phyloP scores from a whole-genome alignment of 2,113 vertebrate species.

The Cyprinodon tularosa region DNA sequence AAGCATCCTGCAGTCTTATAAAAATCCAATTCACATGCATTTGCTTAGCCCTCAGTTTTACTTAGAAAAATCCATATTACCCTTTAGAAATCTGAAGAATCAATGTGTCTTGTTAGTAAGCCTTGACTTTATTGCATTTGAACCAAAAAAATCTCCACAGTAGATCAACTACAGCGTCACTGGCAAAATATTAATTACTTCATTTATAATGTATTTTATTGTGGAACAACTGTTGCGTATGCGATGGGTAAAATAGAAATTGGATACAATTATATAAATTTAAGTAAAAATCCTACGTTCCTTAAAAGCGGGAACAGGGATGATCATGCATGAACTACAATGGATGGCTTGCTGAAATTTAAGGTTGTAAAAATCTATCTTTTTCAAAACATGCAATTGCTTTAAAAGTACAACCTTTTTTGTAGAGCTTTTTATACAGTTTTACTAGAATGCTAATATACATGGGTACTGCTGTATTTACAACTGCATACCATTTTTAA shows the following conservation, averaged over 20 bases:
- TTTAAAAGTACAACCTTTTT: too few species aligned
- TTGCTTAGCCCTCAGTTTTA: slow-evolving; percentile 8
- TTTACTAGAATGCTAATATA: too few species aligned
- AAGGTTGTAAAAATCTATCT: too few species aligned
- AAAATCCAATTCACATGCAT: slow-evolving; percentile 29
- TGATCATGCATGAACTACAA: background rate
- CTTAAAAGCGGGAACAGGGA: background rate
- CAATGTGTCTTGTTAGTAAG: slow-evolving; percentile 7
- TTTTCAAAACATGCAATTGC: too few species aligned
- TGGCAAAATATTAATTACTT: background rate
- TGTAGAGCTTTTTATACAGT: too few species aligned
- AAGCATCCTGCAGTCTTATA: slow-evolving; percentile 18
- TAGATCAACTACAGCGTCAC: background rate
- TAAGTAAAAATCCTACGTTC: too few species aligned
- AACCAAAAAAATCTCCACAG: background rate
- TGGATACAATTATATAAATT: too few species aligned
- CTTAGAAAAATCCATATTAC: slow-evolving; percentile 30
- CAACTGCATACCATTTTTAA: too few species aligned
- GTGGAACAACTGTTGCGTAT: background rate
- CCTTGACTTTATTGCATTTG: background rate
- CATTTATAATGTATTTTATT: too few species aligned
- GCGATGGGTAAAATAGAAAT: background rate
- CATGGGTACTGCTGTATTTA: too few species aligned
- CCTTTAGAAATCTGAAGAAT: slow-evolving; percentile 1
- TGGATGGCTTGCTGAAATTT: too few species aligned